Conservation (phyloP, 2,797 vertebrate genomes). For the Huso huso region DNA sequence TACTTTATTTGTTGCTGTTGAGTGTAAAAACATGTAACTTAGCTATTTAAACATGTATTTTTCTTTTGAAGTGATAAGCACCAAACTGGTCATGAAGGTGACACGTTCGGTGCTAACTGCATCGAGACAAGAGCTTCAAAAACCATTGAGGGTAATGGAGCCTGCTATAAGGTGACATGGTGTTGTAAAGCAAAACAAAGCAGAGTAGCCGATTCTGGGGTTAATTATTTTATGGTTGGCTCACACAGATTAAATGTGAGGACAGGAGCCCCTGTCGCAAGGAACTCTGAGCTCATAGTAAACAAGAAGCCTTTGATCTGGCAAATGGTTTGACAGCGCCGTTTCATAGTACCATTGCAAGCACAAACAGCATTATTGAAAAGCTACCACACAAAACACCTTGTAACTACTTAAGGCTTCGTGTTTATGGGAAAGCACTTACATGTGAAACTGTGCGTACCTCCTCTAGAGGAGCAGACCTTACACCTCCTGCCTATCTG, state of each 20-base stretch:
- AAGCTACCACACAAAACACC: slow-evolving; percentile 22
- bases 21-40: too few relatives aligned
- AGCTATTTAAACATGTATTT: background rate
- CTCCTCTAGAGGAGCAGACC: slow-evolving; percentile 18
- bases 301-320: slow-evolving; percentile 50
- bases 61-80: background rate
- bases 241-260: slow-evolving; percentile 42
- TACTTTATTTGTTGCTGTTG: background rate
- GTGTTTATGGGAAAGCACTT: slow-evolving; percentile 27
- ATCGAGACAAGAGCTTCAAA: background rate
- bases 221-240: slow-evolving; percentile 48
- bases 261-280: slow-evolving; percentile 33
- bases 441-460: background rate
- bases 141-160: slow-evolving; percentile 16
- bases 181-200: slow-evolving; percentile 33
- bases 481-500: slow-evolving; percentile 16
- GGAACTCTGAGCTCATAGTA: slow-evolving; percentile 35
- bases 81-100: slow-evolving; percentile 17
- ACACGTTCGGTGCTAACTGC: slow-evolving; percentile 23
- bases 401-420: slow-evolving; percentile 20
- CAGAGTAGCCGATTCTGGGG: slow-evolving; percentile 26
- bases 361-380: slow-evolving; percentile 28
- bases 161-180: slow-evolving; percentile 21
- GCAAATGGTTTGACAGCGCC: slow-evolving; percentile 35
- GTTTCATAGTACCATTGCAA: slow-evolving; percentile 20